Evolutionary conservation across 53 echinoderm and acorn worm species (phyloP).

Genomic region (Patiria pectinifera): DNA sequence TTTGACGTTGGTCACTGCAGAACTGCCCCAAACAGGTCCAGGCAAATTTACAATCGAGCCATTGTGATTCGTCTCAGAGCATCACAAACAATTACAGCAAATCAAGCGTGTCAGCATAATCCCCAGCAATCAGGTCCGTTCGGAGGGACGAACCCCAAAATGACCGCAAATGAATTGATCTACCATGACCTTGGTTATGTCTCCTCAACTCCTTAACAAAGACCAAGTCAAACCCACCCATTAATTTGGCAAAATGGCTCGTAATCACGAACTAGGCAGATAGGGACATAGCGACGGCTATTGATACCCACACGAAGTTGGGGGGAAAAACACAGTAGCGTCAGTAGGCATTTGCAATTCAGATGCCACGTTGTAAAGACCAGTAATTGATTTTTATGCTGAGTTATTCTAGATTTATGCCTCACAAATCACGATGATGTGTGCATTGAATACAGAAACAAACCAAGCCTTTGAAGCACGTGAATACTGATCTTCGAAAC

Average conservation of each 20-base stretch:
- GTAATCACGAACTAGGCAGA: constrained; percentile 12
- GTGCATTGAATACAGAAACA: neutral
- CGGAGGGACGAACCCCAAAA: neutral
- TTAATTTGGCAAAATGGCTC: constrained; percentile 37
- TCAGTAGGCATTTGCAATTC: constrained; percentile 17
- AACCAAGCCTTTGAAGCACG: neutral
- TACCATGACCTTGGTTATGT: constrained; percentile 27
- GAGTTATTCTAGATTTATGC: constrained; percentile 43
- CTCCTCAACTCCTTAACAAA: neutral
- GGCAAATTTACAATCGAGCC: neutral
- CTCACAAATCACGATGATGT: neutral
- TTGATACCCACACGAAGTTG: constrained; percentile 34
- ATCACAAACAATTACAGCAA: constrained; percentile 21
- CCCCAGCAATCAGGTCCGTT: neutral
- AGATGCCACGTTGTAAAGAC: constrained; percentile 1
- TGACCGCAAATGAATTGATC: constrained; percentile 30
- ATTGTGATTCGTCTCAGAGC: neutral
- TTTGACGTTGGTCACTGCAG: neutral
- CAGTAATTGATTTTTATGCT: constrained; percentile 28
- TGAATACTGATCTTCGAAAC: too few species aligned
- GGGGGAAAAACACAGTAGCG: neutral
- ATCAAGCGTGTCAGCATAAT: neutral
- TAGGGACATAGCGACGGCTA: constrained; percentile 11
- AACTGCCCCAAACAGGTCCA: neutral
- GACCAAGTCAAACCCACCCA: constrained; percentile 6